These are phyloP conservation scores for Ctenodactylus gundi DNA, from an alignment of 2,113 vertebrate species.

Conservation along the genomic window DNA sequence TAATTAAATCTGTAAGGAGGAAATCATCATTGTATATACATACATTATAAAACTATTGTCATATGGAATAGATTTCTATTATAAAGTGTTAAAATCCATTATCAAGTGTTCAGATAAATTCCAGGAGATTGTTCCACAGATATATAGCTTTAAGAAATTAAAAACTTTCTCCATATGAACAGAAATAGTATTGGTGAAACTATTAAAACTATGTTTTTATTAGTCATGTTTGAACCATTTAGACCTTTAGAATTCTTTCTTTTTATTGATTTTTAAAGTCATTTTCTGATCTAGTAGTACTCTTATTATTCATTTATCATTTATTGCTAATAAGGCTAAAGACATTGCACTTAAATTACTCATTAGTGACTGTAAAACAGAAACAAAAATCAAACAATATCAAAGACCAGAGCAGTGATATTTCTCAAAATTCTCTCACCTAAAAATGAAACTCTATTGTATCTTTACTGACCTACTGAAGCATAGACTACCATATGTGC, in stretches of 20 bases:
- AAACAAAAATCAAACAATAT: not conserved
- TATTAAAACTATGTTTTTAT: not conserved
- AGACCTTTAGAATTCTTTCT: not conserved
- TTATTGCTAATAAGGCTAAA: not conserved
- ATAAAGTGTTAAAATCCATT: not conserved
- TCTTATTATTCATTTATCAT: not conserved
- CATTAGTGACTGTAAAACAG: not conserved
- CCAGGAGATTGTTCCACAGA: not conserved
- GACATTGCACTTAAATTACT: not conserved
- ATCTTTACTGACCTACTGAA: not conserved
- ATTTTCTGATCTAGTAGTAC: not conserved
- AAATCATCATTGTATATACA: not conserved
- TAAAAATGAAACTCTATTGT: not conserved
- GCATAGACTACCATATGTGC: not conserved
- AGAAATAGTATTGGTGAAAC: not conserved
- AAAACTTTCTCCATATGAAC: not conserved
- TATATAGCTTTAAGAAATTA: not conserved
- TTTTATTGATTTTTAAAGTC: not conserved
- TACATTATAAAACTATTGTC: not conserved
- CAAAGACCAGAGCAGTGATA: not conserved
- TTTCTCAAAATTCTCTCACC: not conserved
- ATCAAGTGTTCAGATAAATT: not conserved
- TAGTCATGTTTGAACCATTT: not conserved
- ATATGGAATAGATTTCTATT: not conserved
- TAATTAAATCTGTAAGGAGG: not conserved